Conservation (phyloP, 30 jellyfish, hydroid and myxozoan species). For the Rhopilema esculentum region DNA sequence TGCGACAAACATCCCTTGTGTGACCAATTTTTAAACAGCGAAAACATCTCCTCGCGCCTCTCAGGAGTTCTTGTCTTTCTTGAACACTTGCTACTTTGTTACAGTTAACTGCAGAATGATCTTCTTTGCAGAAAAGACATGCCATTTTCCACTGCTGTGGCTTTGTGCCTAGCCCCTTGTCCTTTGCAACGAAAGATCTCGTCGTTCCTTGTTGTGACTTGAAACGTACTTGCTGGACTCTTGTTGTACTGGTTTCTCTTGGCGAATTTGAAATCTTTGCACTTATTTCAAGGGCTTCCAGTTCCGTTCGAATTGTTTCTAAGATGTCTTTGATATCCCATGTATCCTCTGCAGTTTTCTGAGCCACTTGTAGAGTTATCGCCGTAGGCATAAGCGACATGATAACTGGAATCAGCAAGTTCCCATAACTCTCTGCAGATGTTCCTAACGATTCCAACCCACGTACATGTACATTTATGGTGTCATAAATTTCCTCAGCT, state of each 20-base stretch:
- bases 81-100: background rate
- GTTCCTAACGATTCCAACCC: constrained; percentile 72
- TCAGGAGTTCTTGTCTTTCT: background rate
- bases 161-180: background rate
- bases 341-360: constrained; percentile 39
- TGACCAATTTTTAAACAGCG: constrained; percentile 34
- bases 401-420: constrained; percentile 69
- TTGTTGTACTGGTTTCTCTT: no score
- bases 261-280: no score
- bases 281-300: constrained; percentile 68
- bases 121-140: constrained; percentile 40
- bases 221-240: no score
- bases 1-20: background rate
- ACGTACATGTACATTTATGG: constrained; percentile 54
- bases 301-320: constrained; percentile 48
- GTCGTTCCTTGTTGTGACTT: no score
- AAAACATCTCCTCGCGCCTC: constrained; percentile 21
- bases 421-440: constrained; percentile 59
- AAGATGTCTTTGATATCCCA: constrained; percentile 67
- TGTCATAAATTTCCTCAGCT: constrained; percentile 63
- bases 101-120: constrained; percentile 31
- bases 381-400: constrained; percentile 58
- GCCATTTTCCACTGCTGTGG: background rate
- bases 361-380: constrained; percentile 41
- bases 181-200: constrained; percentile 19